Percentiles rank a stretch among this genome's conserved stretches.
These are phyloP conservation scores for Ormyrus pomaceus DNA, from an alignment of 2,888 invertebrate genomes.

Conservation along the genomic window DNA sequence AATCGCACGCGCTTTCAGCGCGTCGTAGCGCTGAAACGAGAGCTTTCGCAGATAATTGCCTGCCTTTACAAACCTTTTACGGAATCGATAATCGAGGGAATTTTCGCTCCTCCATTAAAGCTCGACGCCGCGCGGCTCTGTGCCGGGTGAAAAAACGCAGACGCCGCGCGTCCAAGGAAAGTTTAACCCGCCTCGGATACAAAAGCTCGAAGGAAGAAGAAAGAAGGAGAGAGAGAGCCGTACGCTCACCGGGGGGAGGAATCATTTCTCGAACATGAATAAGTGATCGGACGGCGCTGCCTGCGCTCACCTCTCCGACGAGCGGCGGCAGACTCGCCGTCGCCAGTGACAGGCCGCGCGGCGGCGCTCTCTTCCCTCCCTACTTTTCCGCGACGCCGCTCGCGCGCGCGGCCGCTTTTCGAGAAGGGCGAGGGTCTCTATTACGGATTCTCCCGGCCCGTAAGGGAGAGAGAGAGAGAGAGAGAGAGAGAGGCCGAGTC, in stretches of 20 bases:
- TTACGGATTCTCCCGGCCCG: neutral
- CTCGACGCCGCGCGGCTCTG: too few relatives aligned
- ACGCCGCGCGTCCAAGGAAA: too few relatives aligned
- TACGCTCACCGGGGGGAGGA: slow-evolving; percentile 61
- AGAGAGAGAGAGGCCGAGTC: neutral
- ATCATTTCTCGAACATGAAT: slow-evolving; percentile 72
- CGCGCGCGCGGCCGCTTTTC: slow-evolving; percentile 9
- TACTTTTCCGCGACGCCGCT: neutral
- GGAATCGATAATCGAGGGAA: too few relatives aligned
- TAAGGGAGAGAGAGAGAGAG: neutral
- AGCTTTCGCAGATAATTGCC: too few relatives aligned
- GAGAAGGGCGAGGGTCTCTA: neutral
- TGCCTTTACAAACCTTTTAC: too few relatives aligned
- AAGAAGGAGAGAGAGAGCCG: neutral
- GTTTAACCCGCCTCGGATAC: too few relatives aligned
- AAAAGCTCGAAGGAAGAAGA: neutral
- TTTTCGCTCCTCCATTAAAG: too few relatives aligned
- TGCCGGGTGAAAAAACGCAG: too few relatives aligned
- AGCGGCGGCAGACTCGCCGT: slow-evolving; percentile 64
- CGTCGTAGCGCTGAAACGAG: too few relatives aligned
- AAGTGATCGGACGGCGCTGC: slow-evolving; percentile 67
- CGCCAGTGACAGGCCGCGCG: slow-evolving; percentile 58
- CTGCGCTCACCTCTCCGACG: slow-evolving; percentile 58
- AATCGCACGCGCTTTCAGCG: too few relatives aligned
- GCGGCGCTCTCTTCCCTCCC: neutral